phyloP scores from a whole-genome alignment of 1,140 invertebrate species.

The Harpegnathos saltator region DNA sequence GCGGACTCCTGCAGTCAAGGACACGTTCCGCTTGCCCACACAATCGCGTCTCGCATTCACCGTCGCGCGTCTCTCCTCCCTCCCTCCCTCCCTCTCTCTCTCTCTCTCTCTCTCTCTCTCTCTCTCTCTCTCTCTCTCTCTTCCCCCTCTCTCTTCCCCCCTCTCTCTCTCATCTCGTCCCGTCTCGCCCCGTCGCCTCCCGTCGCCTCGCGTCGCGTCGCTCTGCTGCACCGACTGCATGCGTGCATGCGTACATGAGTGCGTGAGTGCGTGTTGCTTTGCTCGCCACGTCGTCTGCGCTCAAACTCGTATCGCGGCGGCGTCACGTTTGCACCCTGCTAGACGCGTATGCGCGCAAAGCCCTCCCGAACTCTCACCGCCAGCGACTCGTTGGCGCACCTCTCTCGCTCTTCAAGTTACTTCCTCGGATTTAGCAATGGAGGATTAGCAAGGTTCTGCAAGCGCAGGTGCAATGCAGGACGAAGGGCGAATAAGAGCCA shows the following conservation, averaged over 20 bases:
- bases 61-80: neutral
- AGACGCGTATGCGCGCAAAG: no score
- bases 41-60: constrained; percentile 52
- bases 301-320: neutral
- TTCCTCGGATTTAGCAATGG: no score
- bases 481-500: no score
- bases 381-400: no score
- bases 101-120: no score
- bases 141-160: no score
- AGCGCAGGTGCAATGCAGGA: no score
- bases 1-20: constrained; percentile 76
- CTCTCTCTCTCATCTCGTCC: no score
- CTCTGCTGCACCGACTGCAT: constrained; percentile 18
- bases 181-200: neutral
- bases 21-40: constrained; percentile 75
- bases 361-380: no score
- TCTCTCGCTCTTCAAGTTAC: no score
- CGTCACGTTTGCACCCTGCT: neutral
- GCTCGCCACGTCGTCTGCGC: neutral
- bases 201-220: constrained; percentile 15
- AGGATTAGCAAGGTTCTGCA: no score
- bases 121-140: no score
- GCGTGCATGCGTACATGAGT: neutral
- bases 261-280: neutral
- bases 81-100: neutral